phyloP scores from a whole-genome alignment of 1,140 invertebrate genomes.

The Macrotrachela quadricornifera region DNA sequence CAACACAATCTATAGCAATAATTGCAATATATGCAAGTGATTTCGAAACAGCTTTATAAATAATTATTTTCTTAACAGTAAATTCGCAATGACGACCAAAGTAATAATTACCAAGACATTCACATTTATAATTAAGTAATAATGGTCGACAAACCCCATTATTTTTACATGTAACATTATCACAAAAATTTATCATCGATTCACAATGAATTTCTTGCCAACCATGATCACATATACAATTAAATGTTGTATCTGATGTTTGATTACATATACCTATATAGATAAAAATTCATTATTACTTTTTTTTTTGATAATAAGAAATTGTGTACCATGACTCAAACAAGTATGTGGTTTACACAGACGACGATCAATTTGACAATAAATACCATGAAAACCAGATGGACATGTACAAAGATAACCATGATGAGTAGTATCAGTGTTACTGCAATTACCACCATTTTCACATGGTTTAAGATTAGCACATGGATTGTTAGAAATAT shows the following conservation, averaged over 20 bases:
- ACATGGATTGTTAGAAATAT: no score
- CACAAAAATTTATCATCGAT: not conserved
- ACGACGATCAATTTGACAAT: constrained; percentile 3
- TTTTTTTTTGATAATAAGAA: not conserved
- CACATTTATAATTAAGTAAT: not conserved
- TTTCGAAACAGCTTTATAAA: no score
- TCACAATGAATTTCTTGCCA: not conserved
- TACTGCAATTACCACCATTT: no score
- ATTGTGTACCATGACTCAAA: constrained; percentile 4
- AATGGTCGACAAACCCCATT: not conserved
- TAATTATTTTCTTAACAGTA: no score
- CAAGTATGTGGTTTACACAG: constrained; percentile 8
- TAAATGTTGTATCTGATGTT: not conserved
- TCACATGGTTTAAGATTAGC: no score
- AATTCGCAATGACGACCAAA: no score
- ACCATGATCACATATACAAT: not conserved
- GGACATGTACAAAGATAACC: constrained; percentile 11
- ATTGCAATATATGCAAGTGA: constrained; percentile 6
- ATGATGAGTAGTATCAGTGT: no score
- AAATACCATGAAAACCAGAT: constrained; percentile 9
- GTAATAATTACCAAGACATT: not conserved
- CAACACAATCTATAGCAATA: not conserved
- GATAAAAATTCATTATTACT: no score
- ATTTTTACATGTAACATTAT: not conserved
- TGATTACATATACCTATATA: no score